These are phyloP conservation scores for Perca flavescens DNA, from an alignment of 2,113 vertebrate genomes.

Conservation along the genomic window DNA sequence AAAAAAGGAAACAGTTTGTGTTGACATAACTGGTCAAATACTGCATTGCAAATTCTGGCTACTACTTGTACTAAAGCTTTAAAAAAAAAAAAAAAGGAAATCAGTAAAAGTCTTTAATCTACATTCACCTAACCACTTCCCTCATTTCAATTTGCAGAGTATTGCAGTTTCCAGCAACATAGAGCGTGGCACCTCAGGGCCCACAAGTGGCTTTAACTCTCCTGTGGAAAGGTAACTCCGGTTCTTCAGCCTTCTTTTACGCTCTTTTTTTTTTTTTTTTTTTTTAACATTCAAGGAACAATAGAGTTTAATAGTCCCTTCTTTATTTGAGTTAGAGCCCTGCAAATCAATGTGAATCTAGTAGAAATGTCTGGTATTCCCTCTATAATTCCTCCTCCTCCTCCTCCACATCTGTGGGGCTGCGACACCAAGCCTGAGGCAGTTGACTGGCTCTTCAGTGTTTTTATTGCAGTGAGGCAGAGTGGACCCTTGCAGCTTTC, in stretches of 20 bases:
- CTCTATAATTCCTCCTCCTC: constrained; percentile 25
- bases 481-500: constrained; percentile 57
- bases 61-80: not conserved
- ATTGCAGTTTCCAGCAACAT: constrained; percentile 86
- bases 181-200: constrained; percentile 71
- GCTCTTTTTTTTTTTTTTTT: not conserved
- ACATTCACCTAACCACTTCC: constrained; percentile 8
- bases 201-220: constrained; percentile 88
- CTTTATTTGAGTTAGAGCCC: not conserved
- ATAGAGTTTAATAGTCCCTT: not conserved
- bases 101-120: not conserved
- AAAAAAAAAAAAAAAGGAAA: not conserved
- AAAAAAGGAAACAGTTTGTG: not conserved
- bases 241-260: not conserved
- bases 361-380: constrained; percentile 11
- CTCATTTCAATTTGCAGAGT: constrained; percentile 78
- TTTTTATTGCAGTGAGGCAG: constrained; percentile 49
- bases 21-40: not conserved
- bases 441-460: constrained; percentile 23
- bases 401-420: constrained; percentile 56
- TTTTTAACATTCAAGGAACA: not conserved
- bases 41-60: not conserved
- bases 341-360: constrained; percentile 21
- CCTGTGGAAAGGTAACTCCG: constrained; percentile 90
- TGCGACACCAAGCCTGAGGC: constrained; percentile 53